phyloP scores from a whole-genome alignment of 2,113 vertebrate genomes.

The Oceanodroma tethys region DNA sequence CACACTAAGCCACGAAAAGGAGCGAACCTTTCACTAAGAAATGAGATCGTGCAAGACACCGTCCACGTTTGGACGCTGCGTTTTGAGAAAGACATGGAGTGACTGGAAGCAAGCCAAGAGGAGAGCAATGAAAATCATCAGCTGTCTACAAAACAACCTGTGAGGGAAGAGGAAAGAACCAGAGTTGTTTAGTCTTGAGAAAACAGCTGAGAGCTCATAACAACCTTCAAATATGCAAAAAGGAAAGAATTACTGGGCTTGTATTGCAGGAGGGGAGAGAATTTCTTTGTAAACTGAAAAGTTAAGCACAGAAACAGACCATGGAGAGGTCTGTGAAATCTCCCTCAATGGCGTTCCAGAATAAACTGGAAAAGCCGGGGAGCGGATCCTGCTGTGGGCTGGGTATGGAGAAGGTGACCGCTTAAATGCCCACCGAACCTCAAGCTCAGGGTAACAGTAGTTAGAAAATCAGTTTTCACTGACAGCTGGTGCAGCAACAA shows the following conservation, averaged over 20 bases:
- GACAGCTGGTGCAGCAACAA: neutral
- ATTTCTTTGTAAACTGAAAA: neutral
- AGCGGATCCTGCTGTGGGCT: neutral
- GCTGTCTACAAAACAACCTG: neutral
- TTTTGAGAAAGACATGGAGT: neutral
- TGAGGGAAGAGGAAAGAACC: neutral
- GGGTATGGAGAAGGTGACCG: neutral
- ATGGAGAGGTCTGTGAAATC: neutral
- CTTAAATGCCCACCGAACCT: neutral
- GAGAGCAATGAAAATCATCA: neutral
- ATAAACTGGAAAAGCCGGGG: neutral
- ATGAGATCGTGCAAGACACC: accelerated
- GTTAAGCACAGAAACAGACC: neutral
- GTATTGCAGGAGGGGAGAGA: neutral
- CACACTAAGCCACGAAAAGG: neutral
- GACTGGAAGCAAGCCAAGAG: neutral
- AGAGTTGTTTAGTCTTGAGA: neutral
- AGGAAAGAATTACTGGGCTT: neutral
- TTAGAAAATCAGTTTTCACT: neutral
- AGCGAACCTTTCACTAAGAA: neutral
- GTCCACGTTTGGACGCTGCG: accelerated
- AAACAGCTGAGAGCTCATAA: neutral
- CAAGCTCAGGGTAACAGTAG: neutral
- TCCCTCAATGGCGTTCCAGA: neutral
- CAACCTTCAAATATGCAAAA: neutral